Evolutionary conservation across 2,113 vertebrate genomes (phyloP), one percentile per base, ranked within the genome.

Genomic region (Scopus umbretta): DNA sequence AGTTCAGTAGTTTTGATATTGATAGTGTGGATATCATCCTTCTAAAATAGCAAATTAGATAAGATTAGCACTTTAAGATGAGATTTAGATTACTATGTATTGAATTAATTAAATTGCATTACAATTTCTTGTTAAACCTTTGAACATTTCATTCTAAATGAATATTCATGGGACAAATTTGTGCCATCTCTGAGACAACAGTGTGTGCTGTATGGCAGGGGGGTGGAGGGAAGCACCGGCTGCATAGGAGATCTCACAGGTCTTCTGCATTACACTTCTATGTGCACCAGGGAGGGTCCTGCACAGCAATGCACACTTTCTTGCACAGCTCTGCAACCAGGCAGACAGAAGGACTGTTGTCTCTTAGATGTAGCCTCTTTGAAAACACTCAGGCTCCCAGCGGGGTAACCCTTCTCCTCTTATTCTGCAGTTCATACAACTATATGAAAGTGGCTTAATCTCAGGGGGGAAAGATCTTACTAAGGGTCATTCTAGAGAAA

Each of bases 151-250:
- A 59, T 58, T 38, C 11, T 59, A 80, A 86, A 80, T 66, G n/a
- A 78, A 58, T n/a, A 70, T 52, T 62, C 0, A 0, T 71, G 0
- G 1, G 7, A 61, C 3, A 88, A 75, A 80, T 58, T 55, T 73
- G 21, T 72, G 20, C 49, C 71, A 70, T 25, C 14, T 76, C 29
- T 70, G 72, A 73, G 75, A 42, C 16, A 61, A 15, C 22, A 52
- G 34, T 7, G 30, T 19, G n/a, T 75, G 38, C 49, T 1, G 2
- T 11, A 2, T 16, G 2, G 6, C 19, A n/a, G 1, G 4, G 8
- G 47, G 12, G 16, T 32, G 16, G 30, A 56, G 30, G 30, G 32
- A 73, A 73, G 38, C 16, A 32, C 13, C 1, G 2, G 17, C 36
- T 45, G 18, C 22, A 27, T 3, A 26, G 59, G 23, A 52, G 34